phyloP scores from a whole-genome alignment of 2,113 vertebrate genomes.

The Cryptomyrus ogoouensis region DNA sequence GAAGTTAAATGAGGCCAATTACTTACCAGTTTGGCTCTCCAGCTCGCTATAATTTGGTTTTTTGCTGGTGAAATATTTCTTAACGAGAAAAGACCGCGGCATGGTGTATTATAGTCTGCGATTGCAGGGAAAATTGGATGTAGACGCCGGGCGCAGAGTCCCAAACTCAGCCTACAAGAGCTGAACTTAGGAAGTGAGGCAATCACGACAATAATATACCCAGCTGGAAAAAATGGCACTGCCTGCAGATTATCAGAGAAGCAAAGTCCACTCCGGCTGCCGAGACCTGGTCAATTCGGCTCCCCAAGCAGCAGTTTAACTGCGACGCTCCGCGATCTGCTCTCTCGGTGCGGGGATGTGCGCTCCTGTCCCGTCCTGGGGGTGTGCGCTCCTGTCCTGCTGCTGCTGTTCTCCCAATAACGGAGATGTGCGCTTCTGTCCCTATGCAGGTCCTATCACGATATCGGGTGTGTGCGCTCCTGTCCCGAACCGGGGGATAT shows the following conservation, averaged over 20 bases:
- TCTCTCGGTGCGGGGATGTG: neutral
- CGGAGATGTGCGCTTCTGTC: neutral
- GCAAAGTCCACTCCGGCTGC: neutral
- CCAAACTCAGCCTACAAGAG: neutral
- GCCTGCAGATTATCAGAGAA: neutral
- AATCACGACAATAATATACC: neutral
- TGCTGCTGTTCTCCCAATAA: neutral
- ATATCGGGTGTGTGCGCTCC: neutral
- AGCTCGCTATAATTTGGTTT: constrained; percentile 94
- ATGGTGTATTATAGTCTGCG: constrained; percentile 56
- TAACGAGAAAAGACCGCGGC: constrained; percentile 91
- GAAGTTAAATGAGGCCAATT: neutral
- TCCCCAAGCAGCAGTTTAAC: neutral
- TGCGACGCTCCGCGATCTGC: neutral
- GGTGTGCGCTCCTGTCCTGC: neutral
- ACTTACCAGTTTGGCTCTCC: constrained; percentile 80
- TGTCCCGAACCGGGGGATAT: neutral
- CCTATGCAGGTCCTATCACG: neutral
- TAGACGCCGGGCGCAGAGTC: neutral
- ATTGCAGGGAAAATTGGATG: neutral
- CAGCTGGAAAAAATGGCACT: neutral
- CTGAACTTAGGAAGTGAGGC: neutral
- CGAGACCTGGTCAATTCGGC: neutral
- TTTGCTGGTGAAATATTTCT: constrained; percentile 85
- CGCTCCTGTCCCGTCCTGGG: neutral